Conservation (phyloP, 2,113 vertebrate genomes). For the Dermatemys mawii region DNA sequence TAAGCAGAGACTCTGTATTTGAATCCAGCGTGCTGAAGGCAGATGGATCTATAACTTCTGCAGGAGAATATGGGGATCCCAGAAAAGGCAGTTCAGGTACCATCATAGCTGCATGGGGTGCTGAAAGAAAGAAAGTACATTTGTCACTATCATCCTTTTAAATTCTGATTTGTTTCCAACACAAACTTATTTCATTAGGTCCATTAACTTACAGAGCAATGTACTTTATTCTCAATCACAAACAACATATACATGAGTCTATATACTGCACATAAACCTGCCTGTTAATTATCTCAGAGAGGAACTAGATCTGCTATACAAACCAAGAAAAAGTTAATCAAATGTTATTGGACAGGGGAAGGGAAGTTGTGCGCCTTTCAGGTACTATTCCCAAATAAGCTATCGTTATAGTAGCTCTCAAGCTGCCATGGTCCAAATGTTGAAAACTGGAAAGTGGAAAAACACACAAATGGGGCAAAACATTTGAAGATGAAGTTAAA, state of each 20-base stretch:
- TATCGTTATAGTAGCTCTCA: background rate
- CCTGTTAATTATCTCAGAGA: background rate
- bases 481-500: background rate
- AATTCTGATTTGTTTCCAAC: background rate
- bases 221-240: background rate
- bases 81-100: constrained; percentile 53
- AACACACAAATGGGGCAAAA: background rate
- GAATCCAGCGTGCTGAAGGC: constrained; percentile 46
- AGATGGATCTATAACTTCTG: constrained; percentile 26
- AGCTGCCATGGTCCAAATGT: background rate
- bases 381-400: background rate
- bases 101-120: constrained; percentile 16
- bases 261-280: background rate
- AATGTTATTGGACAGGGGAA: background rate
- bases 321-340: accelerated
- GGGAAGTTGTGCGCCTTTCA: background rate
- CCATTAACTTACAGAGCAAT: background rate
- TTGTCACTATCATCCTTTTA: background rate
- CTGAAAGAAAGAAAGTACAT: background rate
- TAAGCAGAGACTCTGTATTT: constrained; percentile 23
- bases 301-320: background rate
- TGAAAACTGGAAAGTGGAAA: background rate
- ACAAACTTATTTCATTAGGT: background rate
- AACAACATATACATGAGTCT: background rate
- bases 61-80: constrained; percentile 31